A percentile compares a stretch with the other conserved stretches of the same genome.
Evolutionary conservation across 2,888 invertebrate species (phyloP).

Genomic region (Axea sp.): DNA sequence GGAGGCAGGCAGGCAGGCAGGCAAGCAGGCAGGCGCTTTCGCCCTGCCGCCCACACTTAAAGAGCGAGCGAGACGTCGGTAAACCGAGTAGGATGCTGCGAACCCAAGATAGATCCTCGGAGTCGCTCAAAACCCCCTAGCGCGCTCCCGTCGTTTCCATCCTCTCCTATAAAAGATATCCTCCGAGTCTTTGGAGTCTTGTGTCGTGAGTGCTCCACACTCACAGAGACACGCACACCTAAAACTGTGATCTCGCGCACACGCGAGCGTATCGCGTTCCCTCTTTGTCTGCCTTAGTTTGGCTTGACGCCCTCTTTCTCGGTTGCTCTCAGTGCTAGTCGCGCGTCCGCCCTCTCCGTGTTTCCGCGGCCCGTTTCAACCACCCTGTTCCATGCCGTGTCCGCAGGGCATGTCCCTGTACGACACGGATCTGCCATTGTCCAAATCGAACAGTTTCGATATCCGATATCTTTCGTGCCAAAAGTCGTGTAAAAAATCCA

Average conservation of each 20-base stretch:
- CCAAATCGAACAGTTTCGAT: slow-evolving; percentile 12
- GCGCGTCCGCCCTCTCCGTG: slow-evolving; percentile 78
- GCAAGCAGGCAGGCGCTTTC: slow-evolving; percentile 18
- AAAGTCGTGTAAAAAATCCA: slow-evolving; percentile 13
- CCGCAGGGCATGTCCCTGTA: slow-evolving; percentile 61
- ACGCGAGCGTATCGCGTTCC: slow-evolving; percentile 36
- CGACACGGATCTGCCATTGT: slow-evolving; percentile 59
- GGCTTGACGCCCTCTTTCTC: slow-evolving; percentile 75
- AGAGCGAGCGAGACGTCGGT: slow-evolving; percentile 33
- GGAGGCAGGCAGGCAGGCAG: slow-evolving; percentile 4
- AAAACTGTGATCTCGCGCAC: slow-evolving; percentile 32
- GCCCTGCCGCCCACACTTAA: slow-evolving; percentile 28
- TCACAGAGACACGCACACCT: slow-evolving; percentile 61
- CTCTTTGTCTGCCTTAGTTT: slow-evolving; percentile 53
- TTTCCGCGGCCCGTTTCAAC: slow-evolving; percentile 79
- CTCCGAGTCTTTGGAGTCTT: slow-evolving; percentile 71
- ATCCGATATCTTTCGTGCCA: background rate
- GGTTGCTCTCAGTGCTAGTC: slow-evolving; percentile 64
- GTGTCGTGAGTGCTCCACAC: slow-evolving; percentile 65
- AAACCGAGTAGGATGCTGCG: slow-evolving; percentile 16
- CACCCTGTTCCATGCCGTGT: slow-evolving; percentile 75
- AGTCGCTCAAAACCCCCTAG: slow-evolving; percentile 68
- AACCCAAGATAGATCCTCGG: slow-evolving; percentile 60
- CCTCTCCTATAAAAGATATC: slow-evolving; percentile 74
- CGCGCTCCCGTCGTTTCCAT: slow-evolving; percentile 67